These are phyloP conservation scores for Drosophila demipolita DNA, from an alignment of 2,888 invertebrate genomes.

Conservation along the genomic window DNA sequence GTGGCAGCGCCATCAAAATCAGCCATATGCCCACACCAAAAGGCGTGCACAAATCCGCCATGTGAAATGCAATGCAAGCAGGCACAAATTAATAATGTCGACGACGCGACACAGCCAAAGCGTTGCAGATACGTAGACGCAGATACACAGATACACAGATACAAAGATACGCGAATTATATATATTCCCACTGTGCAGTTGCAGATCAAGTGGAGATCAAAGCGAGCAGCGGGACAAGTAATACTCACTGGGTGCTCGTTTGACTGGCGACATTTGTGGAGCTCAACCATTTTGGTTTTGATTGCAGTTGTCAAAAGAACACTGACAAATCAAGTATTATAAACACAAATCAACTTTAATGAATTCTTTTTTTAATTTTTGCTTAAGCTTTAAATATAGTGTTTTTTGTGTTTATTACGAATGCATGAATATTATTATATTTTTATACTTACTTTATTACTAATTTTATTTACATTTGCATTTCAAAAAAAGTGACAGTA, in stretches of 20 bases:
- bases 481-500: conserved; percentile 5
- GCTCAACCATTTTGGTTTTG: conserved; percentile 38
- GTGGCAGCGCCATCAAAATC: conserved; percentile 28
- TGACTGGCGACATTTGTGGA: conserved; percentile 32
- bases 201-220: conserved; percentile 60
- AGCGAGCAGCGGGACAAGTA: conserved; percentile 21
- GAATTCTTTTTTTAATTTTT: background rate
- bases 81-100: conserved; percentile 76
- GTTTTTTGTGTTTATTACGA: background rate
- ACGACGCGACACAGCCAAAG: conserved; percentile 46
- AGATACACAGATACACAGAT: conserved; percentile 10
- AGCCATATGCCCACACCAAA: conserved; percentile 45
- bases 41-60: conserved; percentile 65
- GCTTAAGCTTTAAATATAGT: background rate
- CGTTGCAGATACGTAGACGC: conserved; percentile 9
- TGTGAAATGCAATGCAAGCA: conserved; percentile 57
- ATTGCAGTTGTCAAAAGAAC: conserved; percentile 1
- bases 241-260: conserved; percentile 27
- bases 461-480: background rate
- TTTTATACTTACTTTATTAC: background rate
- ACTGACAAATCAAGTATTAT: background rate
- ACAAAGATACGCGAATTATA: background rate
- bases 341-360: background rate
- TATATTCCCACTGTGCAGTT: conserved; percentile 10
- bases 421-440: background rate